Evolutionary conservation across 2,797 vertebrate species (phyloP), one percentile per base, ranked within the genome.

Genomic region (Nannoperca australis): DNA sequence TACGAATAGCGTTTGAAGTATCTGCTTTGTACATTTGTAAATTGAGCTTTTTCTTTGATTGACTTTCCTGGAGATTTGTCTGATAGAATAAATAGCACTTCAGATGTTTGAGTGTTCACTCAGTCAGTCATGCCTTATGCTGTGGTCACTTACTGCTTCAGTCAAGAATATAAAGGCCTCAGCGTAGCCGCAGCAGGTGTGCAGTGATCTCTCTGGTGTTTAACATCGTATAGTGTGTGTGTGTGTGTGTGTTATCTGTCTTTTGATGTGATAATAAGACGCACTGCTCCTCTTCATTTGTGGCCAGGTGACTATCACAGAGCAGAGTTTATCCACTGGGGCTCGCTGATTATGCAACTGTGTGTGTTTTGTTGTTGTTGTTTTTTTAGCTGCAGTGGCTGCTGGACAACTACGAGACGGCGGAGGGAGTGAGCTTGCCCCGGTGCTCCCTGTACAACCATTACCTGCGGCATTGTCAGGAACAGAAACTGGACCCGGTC

Each of bases 401-500:
- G 88, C 86, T 99, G 93, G 98, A 99, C 83, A 99, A 99, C 90
- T 99, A 99, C 0, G 98, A 99, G 92, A 99, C 97, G 0, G 97
- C 98, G 0, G 98, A 99, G 70, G 98, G 98, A 0, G 98, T 99
- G 58, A 99, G 98, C 87, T 95, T 99, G 30, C 97, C 98, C 44
- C 90, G 98, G 10, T 97, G 97, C 89, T 99, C 98, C 2, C 95
- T 99, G 7, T 99, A 99, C 86, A 98, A 96, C 95, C 98, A 99
- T 85, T 99, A 99, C 94, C 92, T 99, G 62, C 89, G 97, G 50
- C 98, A 99, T 96, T 99, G 98, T 91, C 97, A 99, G 90, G 98
- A 99, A 60, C 97, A 99, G 95, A 99, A 98, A 76, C 95, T 99
- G 88, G 98, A 99, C 78, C 98, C 98, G 0, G 98, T 99, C 82